Conservation (phyloP, 2,797 vertebrate genomes). For the Crenichthys baileyi region DNA sequence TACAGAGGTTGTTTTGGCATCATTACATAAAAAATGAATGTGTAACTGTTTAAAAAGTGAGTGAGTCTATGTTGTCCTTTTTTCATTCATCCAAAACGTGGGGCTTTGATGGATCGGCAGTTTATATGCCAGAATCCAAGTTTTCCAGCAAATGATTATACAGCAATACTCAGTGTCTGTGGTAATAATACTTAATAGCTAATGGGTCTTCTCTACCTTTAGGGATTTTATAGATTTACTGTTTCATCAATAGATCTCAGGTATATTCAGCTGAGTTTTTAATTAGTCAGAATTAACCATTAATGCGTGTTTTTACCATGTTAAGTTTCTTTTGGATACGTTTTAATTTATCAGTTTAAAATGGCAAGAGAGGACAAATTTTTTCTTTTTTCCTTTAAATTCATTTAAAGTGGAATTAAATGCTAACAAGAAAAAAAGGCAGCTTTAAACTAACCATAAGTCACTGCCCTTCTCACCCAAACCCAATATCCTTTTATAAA, state of each 20-base stretch:
- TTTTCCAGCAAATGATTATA: neutral
- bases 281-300: neutral
- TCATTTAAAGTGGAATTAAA: conserved; percentile 87
- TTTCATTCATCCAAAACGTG: neutral
- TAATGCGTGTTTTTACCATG: neutral
- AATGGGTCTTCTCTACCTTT: neutral
- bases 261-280: neutral
- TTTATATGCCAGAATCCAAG: neutral
- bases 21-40: neutral
- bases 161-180: neutral
- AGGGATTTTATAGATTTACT: neutral
- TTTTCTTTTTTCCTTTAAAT: conserved; percentile 56
- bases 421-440: conserved; percentile 87
- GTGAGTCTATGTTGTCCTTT: neutral
- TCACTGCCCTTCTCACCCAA: conserved; percentile 79
- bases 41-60: neutral
- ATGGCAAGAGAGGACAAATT: neutral
- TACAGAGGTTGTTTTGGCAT: neutral
- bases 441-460: conserved; percentile 93
- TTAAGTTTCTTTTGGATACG: neutral
- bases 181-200: neutral
- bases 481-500: conserved; percentile 91
- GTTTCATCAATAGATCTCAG: neutral
- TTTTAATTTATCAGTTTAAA: neutral
- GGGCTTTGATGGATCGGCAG: neutral